These are phyloP conservation scores for Scaptodrosophila lebanonensis DNA, from an alignment of 1,140 invertebrate genomes.

Conservation along the genomic window DNA sequence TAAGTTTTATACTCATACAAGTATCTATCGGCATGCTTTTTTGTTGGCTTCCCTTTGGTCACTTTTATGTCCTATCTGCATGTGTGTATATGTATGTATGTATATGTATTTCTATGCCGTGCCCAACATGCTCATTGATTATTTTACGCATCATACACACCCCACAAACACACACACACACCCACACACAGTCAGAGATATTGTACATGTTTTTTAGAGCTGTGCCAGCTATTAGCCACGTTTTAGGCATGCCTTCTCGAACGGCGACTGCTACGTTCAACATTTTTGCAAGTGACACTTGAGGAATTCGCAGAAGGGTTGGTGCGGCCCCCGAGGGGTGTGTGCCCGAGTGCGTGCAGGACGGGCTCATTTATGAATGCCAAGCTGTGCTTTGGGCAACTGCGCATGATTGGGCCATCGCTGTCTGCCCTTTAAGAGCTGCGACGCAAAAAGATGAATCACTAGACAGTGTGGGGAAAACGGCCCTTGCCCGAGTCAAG, in stretches of 20 bases:
- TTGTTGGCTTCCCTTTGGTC: conserved; percentile 66
- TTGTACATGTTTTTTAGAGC: no score
- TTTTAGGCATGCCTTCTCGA: no score
- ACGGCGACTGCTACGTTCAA: conserved; percentile 1
- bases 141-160: conserved; percentile 42
- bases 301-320: conserved; percentile 31
- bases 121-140: conserved; percentile 57
- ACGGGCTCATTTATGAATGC: background rate
- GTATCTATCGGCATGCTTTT: conserved; percentile 68
- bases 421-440: conserved; percentile 18
- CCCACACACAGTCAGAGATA: no score
- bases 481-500: background rate
- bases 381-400: conserved; percentile 8
- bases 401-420: conserved; percentile 49
- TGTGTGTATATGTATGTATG: background rate
- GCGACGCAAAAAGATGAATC: conserved; percentile 56
- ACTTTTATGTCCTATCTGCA: conserved; percentile 24
- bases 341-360: background rate
- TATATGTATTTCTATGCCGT: conserved; percentile 15
- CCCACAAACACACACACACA: no score
- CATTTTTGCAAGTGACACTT: conserved; percentile 34
- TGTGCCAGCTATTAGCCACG: background rate
- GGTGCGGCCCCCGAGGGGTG: background rate
- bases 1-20: conserved; percentile 9
- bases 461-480: background rate